phyloP scores from a whole-genome alignment of 2,797 vertebrate genomes.

The Poecilia picta region DNA sequence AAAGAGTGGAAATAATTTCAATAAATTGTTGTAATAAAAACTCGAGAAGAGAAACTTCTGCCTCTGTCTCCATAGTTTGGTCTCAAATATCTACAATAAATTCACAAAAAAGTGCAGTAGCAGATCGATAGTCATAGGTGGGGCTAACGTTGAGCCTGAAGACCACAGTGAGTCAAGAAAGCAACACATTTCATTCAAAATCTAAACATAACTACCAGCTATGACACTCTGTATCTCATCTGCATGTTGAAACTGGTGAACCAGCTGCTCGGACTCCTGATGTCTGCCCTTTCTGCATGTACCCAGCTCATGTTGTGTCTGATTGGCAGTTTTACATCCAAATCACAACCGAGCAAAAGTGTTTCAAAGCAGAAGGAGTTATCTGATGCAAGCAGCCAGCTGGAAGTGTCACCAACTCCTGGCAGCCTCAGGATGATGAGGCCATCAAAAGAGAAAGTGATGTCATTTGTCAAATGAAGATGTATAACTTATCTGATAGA shows the following conservation, averaged over 20 bases:
- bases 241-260: background rate
- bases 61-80: too few species aligned
- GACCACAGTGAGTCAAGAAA: too few species aligned
- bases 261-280: background rate
- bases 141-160: too few species aligned
- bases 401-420: conserved; percentile 5
- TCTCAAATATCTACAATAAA: too few species aligned
- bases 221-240: background rate
- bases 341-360: background rate
- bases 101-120: too few species aligned
- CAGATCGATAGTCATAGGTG: too few species aligned
- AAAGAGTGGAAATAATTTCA: too few species aligned
- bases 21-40: too few species aligned
- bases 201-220: background rate
- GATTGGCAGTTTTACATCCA: background rate
- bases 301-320: background rate
- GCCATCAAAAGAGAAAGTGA: background rate
- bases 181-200: background rate
- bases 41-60: too few species aligned
- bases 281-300: background rate
- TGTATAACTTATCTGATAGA: background rate
- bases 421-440: background rate
- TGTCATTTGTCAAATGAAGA: background rate
- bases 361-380: conserved; percentile 3
- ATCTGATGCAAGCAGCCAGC: conserved; percentile 4